phyloP scores from a whole-genome alignment of 2,888 invertebrate species.

The Brenthis daphne region DNA sequence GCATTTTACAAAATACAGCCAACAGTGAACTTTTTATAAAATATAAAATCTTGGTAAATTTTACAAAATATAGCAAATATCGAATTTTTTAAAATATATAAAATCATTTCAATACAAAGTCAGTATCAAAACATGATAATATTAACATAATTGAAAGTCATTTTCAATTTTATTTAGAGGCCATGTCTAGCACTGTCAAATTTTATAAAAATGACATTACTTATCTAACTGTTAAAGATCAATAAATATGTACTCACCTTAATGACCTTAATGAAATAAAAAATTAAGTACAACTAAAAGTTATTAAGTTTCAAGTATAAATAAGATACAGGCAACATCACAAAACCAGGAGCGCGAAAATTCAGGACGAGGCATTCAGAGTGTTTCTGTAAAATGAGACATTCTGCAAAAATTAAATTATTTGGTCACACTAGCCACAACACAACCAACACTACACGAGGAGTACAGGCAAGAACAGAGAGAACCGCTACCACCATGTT shows the following conservation, averaged over 20 bases:
- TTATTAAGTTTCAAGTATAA: neutral
- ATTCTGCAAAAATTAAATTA: slow-evolving; percentile 18
- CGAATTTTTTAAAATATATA: no score
- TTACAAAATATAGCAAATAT: no score
- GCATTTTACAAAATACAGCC: no score
- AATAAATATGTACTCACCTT: slow-evolving; percentile 4
- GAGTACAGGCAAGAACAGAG: slow-evolving; percentile 13
- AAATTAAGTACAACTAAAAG: neutral
- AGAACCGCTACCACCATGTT: slow-evolving; percentile 1
- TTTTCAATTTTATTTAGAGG: no score
- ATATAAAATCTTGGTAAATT: no score
- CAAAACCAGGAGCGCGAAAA: slow-evolving; percentile 9
- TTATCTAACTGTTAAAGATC: neutral
- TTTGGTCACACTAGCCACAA: slow-evolving; percentile 17
- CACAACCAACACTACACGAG: slow-evolving; percentile 14
- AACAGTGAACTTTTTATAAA: no score
- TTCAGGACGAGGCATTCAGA: slow-evolving; percentile 6
- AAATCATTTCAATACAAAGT: no score
- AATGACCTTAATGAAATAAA: neutral
- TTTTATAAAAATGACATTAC: no score
- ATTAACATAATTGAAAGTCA: no score
- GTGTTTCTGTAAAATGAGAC: slow-evolving; percentile 5
- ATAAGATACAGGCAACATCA: slow-evolving; percentile 3
- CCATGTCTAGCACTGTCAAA: no score
- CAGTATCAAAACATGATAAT: no score